phyloP scores from a whole-genome alignment of 2,888 invertebrate species.

The Hetaerina titia region DNA sequence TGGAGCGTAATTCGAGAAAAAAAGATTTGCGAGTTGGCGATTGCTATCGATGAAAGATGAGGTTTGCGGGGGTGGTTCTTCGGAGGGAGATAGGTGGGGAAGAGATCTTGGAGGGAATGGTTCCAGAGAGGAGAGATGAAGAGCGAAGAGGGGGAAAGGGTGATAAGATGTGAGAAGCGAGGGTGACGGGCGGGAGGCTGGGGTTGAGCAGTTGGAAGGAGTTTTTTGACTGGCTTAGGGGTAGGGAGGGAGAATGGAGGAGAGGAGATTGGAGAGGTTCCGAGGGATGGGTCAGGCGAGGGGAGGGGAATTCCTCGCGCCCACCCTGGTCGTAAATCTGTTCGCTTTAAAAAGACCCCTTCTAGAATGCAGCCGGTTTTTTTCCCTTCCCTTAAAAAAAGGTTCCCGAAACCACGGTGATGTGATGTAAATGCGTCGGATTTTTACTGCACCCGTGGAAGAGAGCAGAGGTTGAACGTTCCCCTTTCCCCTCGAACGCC shows the following conservation, averaged over 20 bases:
- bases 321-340: conserved; percentile 28
- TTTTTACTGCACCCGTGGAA: conserved; percentile 36
- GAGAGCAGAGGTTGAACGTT: not conserved
- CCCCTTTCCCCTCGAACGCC: not conserved
- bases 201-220: not conserved
- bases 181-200: not conserved
- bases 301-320: not conserved
- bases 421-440: conserved; percentile 44
- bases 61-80: not conserved
- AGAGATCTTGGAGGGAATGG: not conserved
- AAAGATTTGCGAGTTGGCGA: not conserved
- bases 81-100: not conserved
- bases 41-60: not conserved
- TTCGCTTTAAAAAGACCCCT: not conserved
- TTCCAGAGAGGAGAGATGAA: not conserved
- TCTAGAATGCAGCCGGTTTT: not conserved
- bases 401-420: not conserved
- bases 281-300: not conserved
- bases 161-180: not conserved
- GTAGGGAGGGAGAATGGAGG: not conserved
- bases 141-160: not conserved
- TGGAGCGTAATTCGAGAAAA: not conserved
- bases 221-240: not conserved
- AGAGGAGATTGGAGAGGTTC: not conserved
- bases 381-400: not conserved